These are phyloP conservation scores for Tor tambroides DNA, from an alignment of 2,113 vertebrate species.

Conservation along the genomic window DNA sequence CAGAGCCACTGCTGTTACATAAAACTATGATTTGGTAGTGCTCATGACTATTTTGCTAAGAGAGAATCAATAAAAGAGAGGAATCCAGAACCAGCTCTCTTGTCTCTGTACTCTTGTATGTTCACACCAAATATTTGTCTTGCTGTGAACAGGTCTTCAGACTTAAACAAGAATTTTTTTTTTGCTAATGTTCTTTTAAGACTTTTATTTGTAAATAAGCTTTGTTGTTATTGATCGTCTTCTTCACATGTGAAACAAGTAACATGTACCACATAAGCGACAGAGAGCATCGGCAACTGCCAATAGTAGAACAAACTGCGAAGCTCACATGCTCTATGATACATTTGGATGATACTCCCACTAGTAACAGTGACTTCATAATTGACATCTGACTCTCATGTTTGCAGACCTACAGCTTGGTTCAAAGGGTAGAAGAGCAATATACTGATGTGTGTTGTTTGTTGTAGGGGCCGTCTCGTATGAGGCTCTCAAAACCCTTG, in stretches of 20 bases:
- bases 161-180: too few species aligned
- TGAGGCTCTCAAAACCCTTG: conserved; percentile 71
- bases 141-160: too few species aligned
- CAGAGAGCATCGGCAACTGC: not conserved
- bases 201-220: too few species aligned
- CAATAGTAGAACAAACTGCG: not conserved
- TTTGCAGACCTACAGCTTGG: not conserved
- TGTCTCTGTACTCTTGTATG: too few species aligned
- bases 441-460: conserved; percentile 43
- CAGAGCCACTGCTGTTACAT: too few species aligned
- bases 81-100: too few species aligned
- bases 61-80: too few species aligned
- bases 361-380: not conserved
- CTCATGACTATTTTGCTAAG: too few species aligned
- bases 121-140: not conserved
- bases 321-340: not conserved
- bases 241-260: not conserved
- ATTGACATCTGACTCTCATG: not conserved
- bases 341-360: too few species aligned
- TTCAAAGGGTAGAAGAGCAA: not conserved
- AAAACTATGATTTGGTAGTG: too few species aligned
- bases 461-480: conserved; percentile 66
- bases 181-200: too few species aligned
- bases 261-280: not conserved
- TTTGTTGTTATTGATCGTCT: not conserved